Evolutionary conservation across 1,140 invertebrate species (phyloP).

Genomic region (Pachypeltis micranthus): DNA sequence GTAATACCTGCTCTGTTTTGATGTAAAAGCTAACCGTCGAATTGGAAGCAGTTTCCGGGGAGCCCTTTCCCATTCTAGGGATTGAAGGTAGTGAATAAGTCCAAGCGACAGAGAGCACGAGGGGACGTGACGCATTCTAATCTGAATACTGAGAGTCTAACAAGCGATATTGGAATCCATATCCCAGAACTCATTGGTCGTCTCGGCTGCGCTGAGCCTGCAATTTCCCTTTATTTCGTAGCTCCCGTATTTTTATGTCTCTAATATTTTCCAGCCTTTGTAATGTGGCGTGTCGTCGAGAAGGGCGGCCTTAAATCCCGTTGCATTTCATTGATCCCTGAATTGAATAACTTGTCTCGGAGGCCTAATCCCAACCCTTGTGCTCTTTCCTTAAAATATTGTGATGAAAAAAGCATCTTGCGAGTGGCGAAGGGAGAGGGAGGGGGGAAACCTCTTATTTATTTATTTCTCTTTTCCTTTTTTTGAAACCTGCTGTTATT

Average conservation of each 20-base stretch:
- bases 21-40: too few species aligned
- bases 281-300: not conserved
- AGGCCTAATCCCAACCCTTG: slow-evolving; percentile 6
- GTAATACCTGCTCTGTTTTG: too few species aligned
- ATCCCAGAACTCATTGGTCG: not conserved
- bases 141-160: too few species aligned
- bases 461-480: too few species aligned
- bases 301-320: not conserved
- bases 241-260: slow-evolving; percentile 4
- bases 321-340: slow-evolving; percentile 7
- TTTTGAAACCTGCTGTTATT: too few species aligned
- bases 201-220: not conserved
- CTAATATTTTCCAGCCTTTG: not conserved
- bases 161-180: not conserved
- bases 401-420: slow-evolving; percentile 6
- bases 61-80: too few species aligned
- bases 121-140: too few species aligned
- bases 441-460: too few species aligned
- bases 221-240: slow-evolving; percentile 4
- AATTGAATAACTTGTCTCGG: slow-evolving; percentile 3
- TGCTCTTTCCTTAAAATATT: slow-evolving; percentile 5
- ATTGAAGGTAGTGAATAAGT: too few species aligned
- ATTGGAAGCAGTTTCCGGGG: too few species aligned
- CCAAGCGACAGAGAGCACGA: too few species aligned
- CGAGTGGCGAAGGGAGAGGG: not conserved